Base-by-base conservation (phyloP, 1,140 invertebrate species). In the Chelonus insularis region DNA sequence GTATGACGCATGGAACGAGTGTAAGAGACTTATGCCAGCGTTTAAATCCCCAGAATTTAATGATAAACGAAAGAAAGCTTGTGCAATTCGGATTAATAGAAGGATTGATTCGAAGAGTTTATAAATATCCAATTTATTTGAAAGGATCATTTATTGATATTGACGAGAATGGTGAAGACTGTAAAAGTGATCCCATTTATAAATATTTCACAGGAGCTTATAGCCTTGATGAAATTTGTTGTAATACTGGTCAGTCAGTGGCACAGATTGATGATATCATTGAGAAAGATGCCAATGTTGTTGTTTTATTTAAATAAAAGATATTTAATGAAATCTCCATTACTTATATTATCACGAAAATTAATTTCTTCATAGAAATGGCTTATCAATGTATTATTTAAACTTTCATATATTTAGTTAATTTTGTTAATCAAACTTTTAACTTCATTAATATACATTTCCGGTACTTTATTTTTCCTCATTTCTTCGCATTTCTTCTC, bases 51-150 rank as follows among this genome's bases (percentile, higher is more conserved):
- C 86, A 90, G 62, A 84, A 85, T 58, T 78, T 92, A 57, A 77
- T 84, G 60, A 90, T 94, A 60, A 90, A 94, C 70, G 89, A 94
- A 66, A 81, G 92, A n/a, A 90, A 89, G 68, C 84, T 98, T n/a
- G 87, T 97, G 0, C 91, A 94, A 71, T 97, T 96, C 83, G 94
- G 94, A 1, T 77, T 96, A 32, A 86, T 96, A 55, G 89, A 96
- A 75, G 91, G 90, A 0, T 82, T 96, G 11, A 90, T 97, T 60
- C 85, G 92, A 39, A 86, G 93, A 67, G 85, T 97, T 4, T 89
- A 94, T 62, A 92, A 93, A 78, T 80, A 77, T 64, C 77, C 81
- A 48, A 91, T 91, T 56, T 72, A 76, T 60, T 50, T 80, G 11
- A 68, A 77, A 8, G 72, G 72, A 21, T 62, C 68, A 41, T 63